phyloP scores from a whole-genome alignment of 2,888 invertebrate species.

The Acronicta alni region DNA sequence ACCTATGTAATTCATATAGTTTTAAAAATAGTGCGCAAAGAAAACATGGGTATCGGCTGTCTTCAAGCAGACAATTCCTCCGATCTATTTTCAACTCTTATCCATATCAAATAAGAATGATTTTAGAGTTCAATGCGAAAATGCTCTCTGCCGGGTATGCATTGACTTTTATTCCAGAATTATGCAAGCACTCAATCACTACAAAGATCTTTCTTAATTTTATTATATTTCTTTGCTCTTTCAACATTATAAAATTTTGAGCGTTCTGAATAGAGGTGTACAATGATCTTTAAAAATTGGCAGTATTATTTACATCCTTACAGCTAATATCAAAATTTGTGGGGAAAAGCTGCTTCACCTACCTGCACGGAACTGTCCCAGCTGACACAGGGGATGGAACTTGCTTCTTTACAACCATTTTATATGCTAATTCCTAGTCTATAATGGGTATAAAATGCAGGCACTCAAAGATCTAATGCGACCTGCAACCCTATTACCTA shows the following conservation, averaged over 20 bases:
- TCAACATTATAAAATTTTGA: constrained; percentile 19
- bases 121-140: too few relatives aligned
- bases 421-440: too few relatives aligned
- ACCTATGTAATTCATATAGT: too few relatives aligned
- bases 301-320: constrained; percentile 50
- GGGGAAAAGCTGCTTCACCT: constrained; percentile 30
- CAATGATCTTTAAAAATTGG: constrained; percentile 41
- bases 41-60: too few relatives aligned
- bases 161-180: too few relatives aligned
- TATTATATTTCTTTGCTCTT: constrained; percentile 19
- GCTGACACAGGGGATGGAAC: not conserved
- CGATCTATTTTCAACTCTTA: too few relatives aligned
- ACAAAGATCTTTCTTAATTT: constrained; percentile 8
- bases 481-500: not conserved
- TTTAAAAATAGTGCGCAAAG: too few relatives aligned
- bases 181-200: constrained; percentile 9
- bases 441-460: not conserved
- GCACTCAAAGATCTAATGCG: not conserved
- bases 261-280: constrained; percentile 21
- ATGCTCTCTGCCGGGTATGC: too few relatives aligned
- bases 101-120: too few relatives aligned
- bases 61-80: too few relatives aligned
- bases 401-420: not conserved
- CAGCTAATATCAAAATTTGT: constrained; percentile 42
- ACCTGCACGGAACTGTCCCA: not conserved